Evolutionary conservation across 2,113 vertebrate species (phyloP), one percentile per base, ranked within the genome.

Genomic region (Azemiops feae): DNA sequence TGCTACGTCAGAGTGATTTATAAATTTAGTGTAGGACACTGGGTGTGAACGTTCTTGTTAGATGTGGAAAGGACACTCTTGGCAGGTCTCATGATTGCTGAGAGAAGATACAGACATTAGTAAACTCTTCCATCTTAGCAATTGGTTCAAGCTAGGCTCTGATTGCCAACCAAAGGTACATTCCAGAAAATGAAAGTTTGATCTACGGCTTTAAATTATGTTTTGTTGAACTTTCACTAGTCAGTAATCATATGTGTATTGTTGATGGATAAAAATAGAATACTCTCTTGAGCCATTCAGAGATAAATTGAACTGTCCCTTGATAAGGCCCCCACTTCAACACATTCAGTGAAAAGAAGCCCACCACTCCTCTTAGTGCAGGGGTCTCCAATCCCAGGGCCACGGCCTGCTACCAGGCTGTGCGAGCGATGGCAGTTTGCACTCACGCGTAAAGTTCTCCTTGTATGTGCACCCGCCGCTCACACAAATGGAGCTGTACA

Each of bases 51-150:
- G 23, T n/a, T 39, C 81, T 23, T 64, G 25, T 0, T 50, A 16
- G 87, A 11, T 92, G 16, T 88, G 85, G 92, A 81, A 94, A 92
- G 45, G 92, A 91, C 30, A 50, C n/a, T 93, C 89, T 93, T 93
- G 64, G 88, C 88, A 90, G 96, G 81, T 64, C 91, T 93, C 92
- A 88, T 92, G 93, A 94, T 55, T 81, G 93, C 12, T 45, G 92
- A 0, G 0, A 90, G 87, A 54, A 92, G 60, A 30, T 9, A 43
- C 20, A 2, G 27, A 39, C 34, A 85, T 94, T n/a, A 92, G 93
- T 20, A 50, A 95, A 92, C 54, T 34, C 93, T 93, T 57, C 43
- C 86, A n/a, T 91, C 22, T 89, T 20, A 94, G 27, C 22, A 93
- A 27, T 93, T 93, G 93, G 25, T 57, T 87, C 91, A 91, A 93